These are phyloP conservation scores for Mobula hypostoma DNA, from an alignment of 2,113 vertebrate species.

Conservation along the genomic window DNA sequence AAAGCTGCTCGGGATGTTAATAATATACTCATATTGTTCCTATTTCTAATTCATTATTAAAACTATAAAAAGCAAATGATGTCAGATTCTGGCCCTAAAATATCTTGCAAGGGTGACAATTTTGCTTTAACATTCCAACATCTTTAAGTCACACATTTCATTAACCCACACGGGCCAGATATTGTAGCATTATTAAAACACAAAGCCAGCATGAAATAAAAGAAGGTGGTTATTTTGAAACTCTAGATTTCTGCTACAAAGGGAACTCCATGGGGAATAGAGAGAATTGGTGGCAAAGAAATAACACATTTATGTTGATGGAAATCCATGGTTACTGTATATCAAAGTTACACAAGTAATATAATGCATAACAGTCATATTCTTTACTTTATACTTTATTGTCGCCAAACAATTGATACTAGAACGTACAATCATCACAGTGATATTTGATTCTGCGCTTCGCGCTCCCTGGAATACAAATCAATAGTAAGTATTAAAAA, in stretches of 20 bases:
- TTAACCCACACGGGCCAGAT: slow-evolving; percentile 25
- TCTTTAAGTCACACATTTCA: slow-evolving; percentile 26
- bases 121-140: slow-evolving; percentile 28
- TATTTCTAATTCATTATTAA: slow-evolving; percentile 27
- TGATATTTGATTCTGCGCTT: too few species aligned
- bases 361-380: neutral
- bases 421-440: too few species aligned
- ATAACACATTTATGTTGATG: neutral
- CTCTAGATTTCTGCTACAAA: neutral
- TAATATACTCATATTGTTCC: neutral
- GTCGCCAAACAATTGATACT: too few species aligned
- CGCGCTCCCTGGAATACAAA: too few species aligned
- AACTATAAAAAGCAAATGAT: slow-evolving; percentile 34
- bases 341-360: neutral
- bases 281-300: slow-evolving; percentile 23
- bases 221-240: slow-evolving; percentile 35
- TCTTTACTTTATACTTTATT: too few species aligned
- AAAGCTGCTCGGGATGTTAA: neutral
- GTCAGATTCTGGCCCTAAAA: slow-evolving; percentile 15
- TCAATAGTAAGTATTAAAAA: too few species aligned
- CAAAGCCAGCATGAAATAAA: slow-evolving; percentile 26
- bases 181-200: slow-evolving; percentile 29
- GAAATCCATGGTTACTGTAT: neutral
- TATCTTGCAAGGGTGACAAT: slow-evolving; percentile 25
- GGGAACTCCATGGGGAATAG: neutral